Conservation (phyloP, 2,888 invertebrate genomes). For the Rhimphoctona megacephalus region DNA sequence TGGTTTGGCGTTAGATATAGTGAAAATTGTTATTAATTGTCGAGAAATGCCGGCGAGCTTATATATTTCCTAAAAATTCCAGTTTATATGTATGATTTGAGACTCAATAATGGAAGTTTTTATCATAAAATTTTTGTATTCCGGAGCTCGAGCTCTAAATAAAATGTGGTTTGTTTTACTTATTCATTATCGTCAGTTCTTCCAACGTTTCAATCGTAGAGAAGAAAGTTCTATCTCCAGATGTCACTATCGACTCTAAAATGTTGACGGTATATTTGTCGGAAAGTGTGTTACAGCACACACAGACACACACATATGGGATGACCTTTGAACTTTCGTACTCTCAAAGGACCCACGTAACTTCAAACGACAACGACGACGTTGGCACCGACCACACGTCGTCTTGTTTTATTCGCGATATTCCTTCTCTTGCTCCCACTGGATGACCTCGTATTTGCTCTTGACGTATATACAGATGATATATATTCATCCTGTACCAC, state of each 20-base stretch:
- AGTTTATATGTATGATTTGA: not conserved
- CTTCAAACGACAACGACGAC: slow-evolving; percentile 38
- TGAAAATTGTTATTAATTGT: not conserved
- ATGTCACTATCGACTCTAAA: not conserved
- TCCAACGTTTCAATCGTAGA: not conserved
- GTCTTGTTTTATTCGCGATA: slow-evolving; percentile 35
- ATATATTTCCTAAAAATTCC: not conserved
- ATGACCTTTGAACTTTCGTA: slow-evolving; percentile 38
- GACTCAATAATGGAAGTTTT: not conserved
- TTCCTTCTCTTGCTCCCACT: not conserved
- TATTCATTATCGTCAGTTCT: not conserved
- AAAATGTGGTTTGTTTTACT: not conserved
- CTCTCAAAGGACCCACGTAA: slow-evolving; percentile 39
- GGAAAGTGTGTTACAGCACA: not conserved
- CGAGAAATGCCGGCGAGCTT: not conserved
- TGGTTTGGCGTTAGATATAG: not conserved
- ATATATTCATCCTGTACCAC: not conserved
- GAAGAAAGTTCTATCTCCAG: not conserved
- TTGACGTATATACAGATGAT: slow-evolving; percentile 21
- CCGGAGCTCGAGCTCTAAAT: not conserved
- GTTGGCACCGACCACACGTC: not conserved
- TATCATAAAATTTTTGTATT: too few relatives aligned
- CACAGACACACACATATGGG: not conserved
- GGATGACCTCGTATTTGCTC: slow-evolving; percentile 40
- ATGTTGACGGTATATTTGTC: not conserved